Conservation (phyloP, 2,888 invertebrate genomes). For the Ctenicera cuprea region DNA sequence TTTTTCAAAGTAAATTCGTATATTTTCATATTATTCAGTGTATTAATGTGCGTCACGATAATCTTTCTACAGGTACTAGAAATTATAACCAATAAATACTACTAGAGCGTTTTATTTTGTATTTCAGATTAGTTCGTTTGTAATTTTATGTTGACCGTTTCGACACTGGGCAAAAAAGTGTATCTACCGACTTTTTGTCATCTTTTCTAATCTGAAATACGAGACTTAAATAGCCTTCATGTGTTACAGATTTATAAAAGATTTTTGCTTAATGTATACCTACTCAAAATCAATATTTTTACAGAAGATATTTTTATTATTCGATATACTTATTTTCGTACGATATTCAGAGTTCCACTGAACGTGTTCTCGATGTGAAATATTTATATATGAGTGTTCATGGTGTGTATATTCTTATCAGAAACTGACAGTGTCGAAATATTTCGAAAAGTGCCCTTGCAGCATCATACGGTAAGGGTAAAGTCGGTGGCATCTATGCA, state of each 20-base stretch:
- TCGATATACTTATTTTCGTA: conserved; percentile 64
- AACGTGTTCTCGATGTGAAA: conserved; percentile 73
- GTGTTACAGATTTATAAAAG: conserved; percentile 61
- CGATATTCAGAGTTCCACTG: conserved; percentile 72
- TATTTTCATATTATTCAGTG: conserved; percentile 80
- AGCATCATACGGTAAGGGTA: conserved; percentile 10
- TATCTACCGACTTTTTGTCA: conserved; percentile 42
- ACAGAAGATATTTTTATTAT: conserved; percentile 67
- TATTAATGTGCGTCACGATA: conserved; percentile 78
- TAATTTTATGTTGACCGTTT: conserved; percentile 38
- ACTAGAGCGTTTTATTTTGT: conserved; percentile 51
- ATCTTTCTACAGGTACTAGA: conserved; percentile 66
- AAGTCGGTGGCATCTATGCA: conserved; percentile 17
- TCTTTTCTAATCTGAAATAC: conserved; percentile 64
- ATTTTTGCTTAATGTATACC: conserved; percentile 66
- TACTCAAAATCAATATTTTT: conserved; percentile 65
- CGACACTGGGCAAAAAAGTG: conserved; percentile 24
- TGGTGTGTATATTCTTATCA: conserved; percentile 60
- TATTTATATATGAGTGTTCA: conserved; percentile 68
- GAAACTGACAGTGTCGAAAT: conserved; percentile 44
- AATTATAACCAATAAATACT: conserved; percentile 66
- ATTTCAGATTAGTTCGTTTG: conserved; percentile 61
- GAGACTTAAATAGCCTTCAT: conserved; percentile 65
- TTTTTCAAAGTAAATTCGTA: conserved; percentile 64
- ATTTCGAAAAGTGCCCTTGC: conserved; percentile 44